Base-by-base conservation (phyloP, 2,113 vertebrate species). In the Gambusia holbrooki region DNA sequence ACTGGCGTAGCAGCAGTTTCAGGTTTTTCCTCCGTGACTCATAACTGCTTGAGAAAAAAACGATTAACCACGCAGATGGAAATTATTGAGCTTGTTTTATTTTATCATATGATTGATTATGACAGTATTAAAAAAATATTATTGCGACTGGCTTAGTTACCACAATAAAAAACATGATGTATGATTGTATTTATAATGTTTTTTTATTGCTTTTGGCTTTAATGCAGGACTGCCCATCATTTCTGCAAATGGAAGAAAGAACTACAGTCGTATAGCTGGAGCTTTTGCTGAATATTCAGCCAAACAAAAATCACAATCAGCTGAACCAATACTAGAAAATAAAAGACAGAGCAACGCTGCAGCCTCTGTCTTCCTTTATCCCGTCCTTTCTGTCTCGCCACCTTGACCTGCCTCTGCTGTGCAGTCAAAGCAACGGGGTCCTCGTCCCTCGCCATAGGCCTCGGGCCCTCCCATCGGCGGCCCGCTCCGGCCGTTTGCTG, bases 401-500 rank as follows among this genome's bases (percentile, higher is more conserved):
- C 65, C 68, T 11, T 9, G 22, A 58, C 60, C 25, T 37, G 0
- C 51, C 74, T 77, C 77, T 79, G 78, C 79, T 54, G 37, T 35
- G 27, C 48, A 22, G 35, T 62, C 61, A 29, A n/a, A 42, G 58
- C 83, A 69, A 78, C 48, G 69, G 78, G 72, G 73, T 45, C n/a
- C 0, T 13, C 30, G 0, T 13, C 70, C 83, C 71, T 30, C 45
- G 62, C 51, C 48, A 69, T 73, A 51, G 82, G 79, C 84, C 64
- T 75, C 28, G 17, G n/a, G 29, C 71, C 74, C 72, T 69, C 27
- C 68, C 80, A 69, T 80, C 71, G 79, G 74, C 58, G 70, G 62
- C 60, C 85, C 0, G 0, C 82, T 79, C 74, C 42, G 0, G 5
- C 64, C 75, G 93, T 71, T 92, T 87, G 91, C 93, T 86, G 84